These are phyloP conservation scores for Mus spretus DNA, from an alignment of 2,797 vertebrate species.

Conservation along the genomic window DNA sequence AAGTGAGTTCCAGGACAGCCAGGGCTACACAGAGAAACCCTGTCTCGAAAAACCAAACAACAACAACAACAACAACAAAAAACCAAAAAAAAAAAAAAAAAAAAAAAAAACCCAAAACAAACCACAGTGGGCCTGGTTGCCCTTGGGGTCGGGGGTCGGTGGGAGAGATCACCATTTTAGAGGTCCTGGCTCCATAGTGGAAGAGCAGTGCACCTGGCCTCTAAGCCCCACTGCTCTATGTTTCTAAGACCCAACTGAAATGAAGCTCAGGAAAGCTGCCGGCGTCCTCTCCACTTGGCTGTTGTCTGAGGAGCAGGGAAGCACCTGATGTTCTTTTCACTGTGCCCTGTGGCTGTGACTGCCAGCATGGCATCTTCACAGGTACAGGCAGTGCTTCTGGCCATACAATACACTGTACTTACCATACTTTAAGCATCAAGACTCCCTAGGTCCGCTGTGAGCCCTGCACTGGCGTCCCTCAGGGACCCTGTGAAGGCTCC, in stretches of 20 bases:
- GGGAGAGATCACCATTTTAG: neutral
- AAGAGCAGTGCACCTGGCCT: neutral
- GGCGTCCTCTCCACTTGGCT: neutral
- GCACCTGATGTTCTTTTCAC: fast-evolving
- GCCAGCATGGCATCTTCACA: fast-evolving
- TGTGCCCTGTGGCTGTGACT: too few species aligned
- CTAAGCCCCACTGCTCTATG: fast-evolving
- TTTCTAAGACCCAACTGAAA: neutral
- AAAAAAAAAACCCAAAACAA: neutral
- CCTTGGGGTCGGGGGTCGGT: neutral
- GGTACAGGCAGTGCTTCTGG: neutral
- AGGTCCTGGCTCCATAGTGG: fast-evolving
- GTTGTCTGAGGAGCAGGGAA: neutral
- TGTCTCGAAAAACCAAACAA: too few species aligned
- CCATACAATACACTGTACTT: neutral
- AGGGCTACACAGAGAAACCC: too few species aligned
- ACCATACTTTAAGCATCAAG: neutral
- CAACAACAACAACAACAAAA: neutral
- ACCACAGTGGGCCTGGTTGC: neutral
- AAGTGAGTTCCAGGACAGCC: too few species aligned
- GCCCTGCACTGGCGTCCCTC: neutral
- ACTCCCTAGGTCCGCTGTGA: neutral
- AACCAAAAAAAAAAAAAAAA: neutral
- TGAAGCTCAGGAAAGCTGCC: too few species aligned
- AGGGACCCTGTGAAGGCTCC: neutral